Evolutionary conservation across 2,113 vertebrate genomes (phyloP).

Genomic region (Gymnocephalus cernua): DNA sequence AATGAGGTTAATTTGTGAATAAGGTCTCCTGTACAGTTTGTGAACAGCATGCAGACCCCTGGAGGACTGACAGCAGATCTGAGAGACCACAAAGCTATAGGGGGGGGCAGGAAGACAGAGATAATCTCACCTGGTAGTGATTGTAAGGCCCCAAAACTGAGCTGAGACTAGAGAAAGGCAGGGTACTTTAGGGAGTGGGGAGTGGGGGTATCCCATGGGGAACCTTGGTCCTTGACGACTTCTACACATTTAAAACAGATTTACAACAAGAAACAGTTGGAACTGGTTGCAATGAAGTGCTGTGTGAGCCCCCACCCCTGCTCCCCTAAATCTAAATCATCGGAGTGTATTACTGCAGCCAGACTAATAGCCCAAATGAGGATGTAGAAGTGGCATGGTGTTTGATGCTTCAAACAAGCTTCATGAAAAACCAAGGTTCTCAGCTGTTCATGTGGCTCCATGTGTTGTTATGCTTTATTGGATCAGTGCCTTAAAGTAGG

Average conservation of each 20-base stretch:
- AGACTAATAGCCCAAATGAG: constrained; percentile 25
- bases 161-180: constrained; percentile 6
- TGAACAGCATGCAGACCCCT: constrained; percentile 19
- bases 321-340: constrained; percentile 47
- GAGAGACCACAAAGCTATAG: constrained; percentile 43
- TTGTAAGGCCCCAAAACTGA: constrained; percentile 48
- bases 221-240: constrained; percentile 44
- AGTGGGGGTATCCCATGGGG: constrained; percentile 42
- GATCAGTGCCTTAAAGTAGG: constrained; percentile 21
- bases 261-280: constrained; percentile 69
- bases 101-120: constrained; percentile 3
- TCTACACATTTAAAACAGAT: constrained; percentile 60
- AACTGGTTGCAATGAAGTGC: constrained; percentile 51
- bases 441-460: constrained; percentile 27
- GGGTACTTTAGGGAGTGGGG: constrained; percentile 9
- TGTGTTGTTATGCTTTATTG: constrained; percentile 35
- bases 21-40: constrained; percentile 43
- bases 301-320: not conserved
- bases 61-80: constrained; percentile 44
- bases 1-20: constrained; percentile 53
- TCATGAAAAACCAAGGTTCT: constrained; percentile 30
- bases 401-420: constrained; percentile 48
- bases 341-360: constrained; percentile 32
- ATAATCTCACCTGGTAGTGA: constrained; percentile 60
- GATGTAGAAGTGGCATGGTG: constrained; percentile 15